A percentile compares a stretch with the other conserved stretches of the same genome.
Evolutionary conservation across 1,140 invertebrate genomes (phyloP).

Genomic region (Idris sp.): DNA sequence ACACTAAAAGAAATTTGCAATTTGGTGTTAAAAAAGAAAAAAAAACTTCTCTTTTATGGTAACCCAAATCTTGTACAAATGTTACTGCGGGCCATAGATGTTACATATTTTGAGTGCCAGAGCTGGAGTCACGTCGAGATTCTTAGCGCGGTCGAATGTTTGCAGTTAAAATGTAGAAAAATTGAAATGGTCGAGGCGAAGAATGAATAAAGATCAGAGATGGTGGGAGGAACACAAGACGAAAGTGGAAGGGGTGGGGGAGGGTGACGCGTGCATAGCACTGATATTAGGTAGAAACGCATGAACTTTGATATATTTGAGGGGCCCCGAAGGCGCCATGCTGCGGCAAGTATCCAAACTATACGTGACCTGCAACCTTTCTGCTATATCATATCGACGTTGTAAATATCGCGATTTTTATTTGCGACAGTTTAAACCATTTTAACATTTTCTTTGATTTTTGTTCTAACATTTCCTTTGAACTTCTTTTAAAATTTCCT

Average conservation of each 20-base stretch:
- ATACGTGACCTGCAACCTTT: conserved; percentile 78
- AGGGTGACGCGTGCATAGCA: conserved; percentile 70
- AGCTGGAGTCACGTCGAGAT: conserved; percentile 48
- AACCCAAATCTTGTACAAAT: too few species aligned
- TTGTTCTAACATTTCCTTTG: too few species aligned
- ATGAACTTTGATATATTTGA: conserved; percentile 78
- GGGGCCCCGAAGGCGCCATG: conserved; percentile 71
- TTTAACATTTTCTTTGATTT: too few species aligned
- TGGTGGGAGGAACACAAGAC: conserved; percentile 34
- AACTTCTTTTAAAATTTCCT: too few species aligned
- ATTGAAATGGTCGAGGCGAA: conserved; percentile 76
- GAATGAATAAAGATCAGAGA: conserved; percentile 77
- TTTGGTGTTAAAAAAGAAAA: too few species aligned
- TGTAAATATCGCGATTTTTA: conserved; percentile 58
- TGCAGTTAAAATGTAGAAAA: conserved; percentile 76
- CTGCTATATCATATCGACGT: conserved; percentile 57
- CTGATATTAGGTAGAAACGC: conserved; percentile 78
- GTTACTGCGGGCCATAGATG: too few species aligned
- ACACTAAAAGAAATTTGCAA: too few species aligned
- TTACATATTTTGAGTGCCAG: conserved; percentile 1
- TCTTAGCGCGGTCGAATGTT: conserved; percentile 65
- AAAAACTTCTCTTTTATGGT: too few species aligned
- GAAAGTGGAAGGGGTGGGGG: conserved; percentile 57
- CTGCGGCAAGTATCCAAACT: conserved; percentile 77
- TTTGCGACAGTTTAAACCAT: conserved; percentile 53